A percentile compares a stretch with the other conserved stretches of the same genome.
These are phyloP conservation scores for Ceratoteleas bidentatus DNA, from an alignment of 1,140 invertebrate genomes.

Conservation along the genomic window DNA sequence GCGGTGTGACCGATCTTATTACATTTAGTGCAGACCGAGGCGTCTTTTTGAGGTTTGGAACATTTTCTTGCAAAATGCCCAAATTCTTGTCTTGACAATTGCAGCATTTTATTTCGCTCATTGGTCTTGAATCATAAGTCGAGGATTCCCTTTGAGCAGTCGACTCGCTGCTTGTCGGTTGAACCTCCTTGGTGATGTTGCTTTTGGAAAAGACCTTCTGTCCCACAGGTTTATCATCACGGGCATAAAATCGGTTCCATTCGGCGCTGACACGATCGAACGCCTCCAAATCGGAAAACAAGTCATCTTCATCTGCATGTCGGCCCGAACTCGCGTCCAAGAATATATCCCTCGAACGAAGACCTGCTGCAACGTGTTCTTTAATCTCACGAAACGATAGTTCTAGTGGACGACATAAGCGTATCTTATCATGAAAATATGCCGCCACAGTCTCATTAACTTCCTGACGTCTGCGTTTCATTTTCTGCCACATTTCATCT, in stretches of 20 bases:
- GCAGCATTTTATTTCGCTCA: no score
- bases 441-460: background rate
- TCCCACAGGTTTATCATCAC: no score
- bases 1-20: no score
- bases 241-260: background rate
- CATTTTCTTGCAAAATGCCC: no score
- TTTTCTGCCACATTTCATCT: constrained; percentile 4
- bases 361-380: constrained; percentile 16
- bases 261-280: background rate
- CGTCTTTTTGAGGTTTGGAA: no score
- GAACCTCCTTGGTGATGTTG: no score
- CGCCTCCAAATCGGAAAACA: constrained; percentile 8
- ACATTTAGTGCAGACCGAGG: no score
- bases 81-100: no score
- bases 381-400: constrained; percentile 24
- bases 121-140: no score
- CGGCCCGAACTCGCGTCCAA: background rate
- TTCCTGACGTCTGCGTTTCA: constrained; percentile 4
- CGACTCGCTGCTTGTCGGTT: no score
- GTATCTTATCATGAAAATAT: background rate
- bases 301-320: constrained; percentile 13
- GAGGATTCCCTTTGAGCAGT: no score
- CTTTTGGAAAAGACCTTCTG: no score
- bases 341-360: background rate
- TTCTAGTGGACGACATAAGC: background rate